These are phyloP conservation scores for Lasiurus borealis DNA, from an alignment of 2,113 vertebrate species.

Conservation along the genomic window DNA sequence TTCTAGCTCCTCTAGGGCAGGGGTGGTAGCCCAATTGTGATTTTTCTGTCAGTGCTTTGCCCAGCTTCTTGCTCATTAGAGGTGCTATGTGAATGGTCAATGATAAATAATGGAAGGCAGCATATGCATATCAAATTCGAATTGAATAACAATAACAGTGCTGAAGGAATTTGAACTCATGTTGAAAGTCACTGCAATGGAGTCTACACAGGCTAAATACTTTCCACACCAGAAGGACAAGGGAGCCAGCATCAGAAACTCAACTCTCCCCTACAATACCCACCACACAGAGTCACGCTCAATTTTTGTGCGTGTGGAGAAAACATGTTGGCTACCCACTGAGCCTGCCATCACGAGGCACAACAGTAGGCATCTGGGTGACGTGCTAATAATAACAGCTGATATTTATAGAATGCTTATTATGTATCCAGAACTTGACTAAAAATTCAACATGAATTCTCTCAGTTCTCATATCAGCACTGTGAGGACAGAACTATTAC, in stretches of 20 bases:
- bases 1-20: background rate
- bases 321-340: background rate
- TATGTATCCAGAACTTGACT: background rate
- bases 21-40: background rate
- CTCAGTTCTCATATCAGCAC: background rate
- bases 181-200: background rate
- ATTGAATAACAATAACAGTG: background rate
- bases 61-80: background rate
- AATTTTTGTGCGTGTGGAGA: background rate
- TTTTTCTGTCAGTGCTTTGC: background rate
- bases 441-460: background rate
- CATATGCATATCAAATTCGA: background rate
- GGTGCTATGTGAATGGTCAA: background rate
- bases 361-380: background rate
- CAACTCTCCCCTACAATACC: background rate
- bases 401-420: constrained; percentile 51
- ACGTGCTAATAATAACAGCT: constrained; percentile 19
- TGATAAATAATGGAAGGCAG: background rate
- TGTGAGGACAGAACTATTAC: background rate
- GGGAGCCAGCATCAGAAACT: background rate
- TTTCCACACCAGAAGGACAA: background rate
- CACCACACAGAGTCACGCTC: background rate
- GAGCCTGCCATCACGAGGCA: constrained; percentile 36
- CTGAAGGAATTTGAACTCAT: background rate
- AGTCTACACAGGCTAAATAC: background rate